Evolutionary conservation across 2,888 invertebrate species (phyloP), one percentile per base, ranked within the genome.

Genomic region (Spisula solida): DNA sequence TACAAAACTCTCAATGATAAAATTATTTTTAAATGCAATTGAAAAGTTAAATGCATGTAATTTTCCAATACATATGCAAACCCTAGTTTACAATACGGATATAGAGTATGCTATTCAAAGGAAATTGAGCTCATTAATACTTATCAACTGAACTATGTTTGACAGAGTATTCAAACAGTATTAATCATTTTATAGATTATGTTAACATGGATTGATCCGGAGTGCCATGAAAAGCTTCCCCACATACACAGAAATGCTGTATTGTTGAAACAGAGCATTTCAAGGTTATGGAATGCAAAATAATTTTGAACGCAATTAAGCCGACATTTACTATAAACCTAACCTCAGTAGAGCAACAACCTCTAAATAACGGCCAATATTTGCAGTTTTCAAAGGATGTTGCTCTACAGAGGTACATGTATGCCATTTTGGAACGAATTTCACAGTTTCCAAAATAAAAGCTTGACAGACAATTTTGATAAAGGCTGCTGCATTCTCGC

Each of bases 151-250:
- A 60, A 60, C 25, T 60, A 41, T 25, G 25, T 60, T 60, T 60
- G 60, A 60, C 60, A 60, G 60, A 0, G 18, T n/a, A 60, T 20
- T 60, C 25, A 25, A 60, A 60, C 60, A 60, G 60, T 18, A 60
- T 60, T 60, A 60, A 60, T 60, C 60, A 60, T 60, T n/a, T 41
- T 60, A n/a, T 6, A 60, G 60, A 60, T 60, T 60, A 51, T 18
- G 18, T 60, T n/a, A n/a, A 60, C 60, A 20, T n/a, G 18, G 60
- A 25, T 60, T 60, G 60, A 60, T n/a, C 60, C 8, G 0, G 60
- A n/a, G 20, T 25, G 6, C 6, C 6, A 6, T n/a, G 18, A 60
- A 20, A 18, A 60, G 8, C n/a, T 60, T 60, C 60, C 60, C 60
- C 60, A 41, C 60, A 60, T 60, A 25, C 25, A 18, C n/a, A 60